A percentile compares a stretch with the other conserved stretches of the same genome.
phyloP scores from a whole-genome alignment of 37 sponge, comb jelly and placozoan genomes.

The Cliona cf. orientalis region DNA sequence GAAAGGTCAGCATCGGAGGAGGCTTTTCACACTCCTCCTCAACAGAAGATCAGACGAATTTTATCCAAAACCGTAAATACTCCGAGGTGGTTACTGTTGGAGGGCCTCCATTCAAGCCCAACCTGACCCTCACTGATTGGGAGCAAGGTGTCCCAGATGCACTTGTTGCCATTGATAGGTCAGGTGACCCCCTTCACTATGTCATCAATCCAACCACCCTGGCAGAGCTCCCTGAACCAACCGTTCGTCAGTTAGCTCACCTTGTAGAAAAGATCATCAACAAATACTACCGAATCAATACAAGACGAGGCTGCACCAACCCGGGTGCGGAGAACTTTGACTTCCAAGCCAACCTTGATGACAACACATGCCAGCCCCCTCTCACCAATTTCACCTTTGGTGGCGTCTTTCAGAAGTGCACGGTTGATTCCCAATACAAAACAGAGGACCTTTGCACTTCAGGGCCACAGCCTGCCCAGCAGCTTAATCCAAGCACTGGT shows the following conservation, averaged over 20 bases:
- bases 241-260: slow-evolving; percentile 43
- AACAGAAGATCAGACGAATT: background rate
- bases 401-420: slow-evolving; percentile 77
- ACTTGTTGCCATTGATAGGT: slow-evolving; percentile 78
- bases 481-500: slow-evolving; percentile 68
- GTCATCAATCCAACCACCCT: slow-evolving; percentile 55
- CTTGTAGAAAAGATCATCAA: slow-evolving; percentile 50
- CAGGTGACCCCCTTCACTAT: slow-evolving; percentile 74
- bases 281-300: slow-evolving; percentile 73
- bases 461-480: slow-evolving; percentile 34
- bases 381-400: slow-evolving; percentile 66
- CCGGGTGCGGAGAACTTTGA: slow-evolving; percentile 64
- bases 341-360: slow-evolving; percentile 71
- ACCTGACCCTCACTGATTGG: slow-evolving; percentile 73
- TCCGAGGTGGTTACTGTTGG: slow-evolving; percentile 64
- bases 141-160: slow-evolving; percentile 69
- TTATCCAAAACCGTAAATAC: slow-evolving; percentile 33
- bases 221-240: slow-evolving; percentile 62
- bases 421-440: slow-evolving; percentile 9
- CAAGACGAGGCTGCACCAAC: slow-evolving; percentile 68
- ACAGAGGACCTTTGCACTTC: slow-evolving; percentile 42
- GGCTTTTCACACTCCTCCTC: background rate
- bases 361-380: slow-evolving; percentile 42
- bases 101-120: slow-evolving; percentile 70
- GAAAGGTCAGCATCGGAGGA: slow-evolving; percentile 26